phyloP scores from a whole-genome alignment of 2,113 vertebrate genomes.

The Propithecus coquereli region DNA sequence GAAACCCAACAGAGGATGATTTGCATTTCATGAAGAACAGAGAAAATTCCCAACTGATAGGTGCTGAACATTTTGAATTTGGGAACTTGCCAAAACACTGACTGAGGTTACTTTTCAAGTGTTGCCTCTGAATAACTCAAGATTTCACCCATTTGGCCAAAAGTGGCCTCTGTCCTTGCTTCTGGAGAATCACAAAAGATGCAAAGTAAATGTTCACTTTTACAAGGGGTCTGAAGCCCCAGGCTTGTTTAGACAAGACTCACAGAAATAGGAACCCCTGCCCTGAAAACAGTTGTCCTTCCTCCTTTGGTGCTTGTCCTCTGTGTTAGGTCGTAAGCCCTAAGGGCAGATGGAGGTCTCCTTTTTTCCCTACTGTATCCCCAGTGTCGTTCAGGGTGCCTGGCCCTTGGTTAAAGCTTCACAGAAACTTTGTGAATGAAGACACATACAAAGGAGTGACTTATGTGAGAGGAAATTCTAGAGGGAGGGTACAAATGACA shows the following conservation, averaged over 20 bases:
- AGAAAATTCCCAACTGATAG: background rate
- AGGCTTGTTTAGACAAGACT: background rate
- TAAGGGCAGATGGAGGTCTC: background rate
- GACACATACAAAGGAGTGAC: background rate
- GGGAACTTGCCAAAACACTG: background rate
- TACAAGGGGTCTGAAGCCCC: background rate
- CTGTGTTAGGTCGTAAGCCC: too few relatives aligned
- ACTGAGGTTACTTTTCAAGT: background rate
- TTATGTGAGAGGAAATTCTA: background rate
- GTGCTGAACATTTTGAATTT: background rate
- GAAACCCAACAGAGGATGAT: background rate
- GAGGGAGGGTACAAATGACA: background rate
- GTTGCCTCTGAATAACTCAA: background rate
- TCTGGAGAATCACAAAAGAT: background rate
- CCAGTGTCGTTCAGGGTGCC: accelerated
- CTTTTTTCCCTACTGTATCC: background rate
- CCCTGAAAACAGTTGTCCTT: background rate
- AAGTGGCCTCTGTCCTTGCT: background rate
- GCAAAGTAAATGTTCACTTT: background rate
- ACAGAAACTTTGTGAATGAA: background rate
- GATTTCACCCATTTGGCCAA: background rate
- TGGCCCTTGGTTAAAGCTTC: background rate
- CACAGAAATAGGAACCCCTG: background rate
- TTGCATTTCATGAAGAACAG: background rate
- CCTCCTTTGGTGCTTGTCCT: background rate